Conservation (phyloP, 2,797 vertebrate species). For the Cheracebus regulus region DNA sequence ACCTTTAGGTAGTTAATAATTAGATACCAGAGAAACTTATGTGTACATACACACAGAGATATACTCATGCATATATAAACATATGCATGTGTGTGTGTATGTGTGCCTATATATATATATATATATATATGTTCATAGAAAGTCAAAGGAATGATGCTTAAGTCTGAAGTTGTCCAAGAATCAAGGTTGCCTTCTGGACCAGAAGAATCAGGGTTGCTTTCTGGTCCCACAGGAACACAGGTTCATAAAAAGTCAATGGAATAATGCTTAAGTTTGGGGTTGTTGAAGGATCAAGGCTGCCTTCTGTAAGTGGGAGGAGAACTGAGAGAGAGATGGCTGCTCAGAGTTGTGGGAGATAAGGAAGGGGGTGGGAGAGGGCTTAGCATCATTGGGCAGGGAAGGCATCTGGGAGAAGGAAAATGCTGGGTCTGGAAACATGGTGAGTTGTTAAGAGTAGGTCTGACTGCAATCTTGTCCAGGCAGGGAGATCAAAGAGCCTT, state of each 20-base stretch:
- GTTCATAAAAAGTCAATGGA: neutral
- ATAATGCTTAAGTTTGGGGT: neutral
- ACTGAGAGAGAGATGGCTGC: neutral
- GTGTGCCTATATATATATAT: neutral
- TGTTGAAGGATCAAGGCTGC: neutral
- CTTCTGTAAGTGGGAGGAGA: neutral
- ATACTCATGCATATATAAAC: neutral
- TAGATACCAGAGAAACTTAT: neutral
- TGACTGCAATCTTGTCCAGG: slow-evolving; percentile 1
- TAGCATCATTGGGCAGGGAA: neutral
- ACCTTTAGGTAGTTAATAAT: neutral
- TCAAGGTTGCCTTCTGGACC: neutral
- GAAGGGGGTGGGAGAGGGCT: neutral
- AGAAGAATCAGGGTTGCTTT: neutral
- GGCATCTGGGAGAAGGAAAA: neutral
- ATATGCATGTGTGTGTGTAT: neutral
- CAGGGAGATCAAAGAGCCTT: slow-evolving; percentile 39
- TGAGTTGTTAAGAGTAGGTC: neutral
- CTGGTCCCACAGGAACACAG: neutral
- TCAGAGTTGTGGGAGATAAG: neutral
- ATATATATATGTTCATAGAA: neutral
- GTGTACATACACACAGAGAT: neutral
- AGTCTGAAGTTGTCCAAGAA: neutral
- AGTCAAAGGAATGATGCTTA: neutral
- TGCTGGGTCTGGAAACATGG: neutral